Conservation (phyloP, 2,113 vertebrate species). For the Antidorcas marsupialis region DNA sequence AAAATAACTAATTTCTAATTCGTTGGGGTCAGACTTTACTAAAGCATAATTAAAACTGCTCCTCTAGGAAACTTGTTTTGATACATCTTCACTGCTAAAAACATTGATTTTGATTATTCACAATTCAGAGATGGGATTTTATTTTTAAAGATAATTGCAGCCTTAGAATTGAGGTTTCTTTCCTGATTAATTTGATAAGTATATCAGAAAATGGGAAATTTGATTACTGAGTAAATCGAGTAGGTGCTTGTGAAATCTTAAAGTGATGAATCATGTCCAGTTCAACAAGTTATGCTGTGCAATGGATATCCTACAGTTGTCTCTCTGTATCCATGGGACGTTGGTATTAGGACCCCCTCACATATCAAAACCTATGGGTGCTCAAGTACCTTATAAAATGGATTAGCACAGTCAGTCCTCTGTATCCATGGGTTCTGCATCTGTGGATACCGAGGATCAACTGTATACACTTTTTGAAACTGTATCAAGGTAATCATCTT, state of each 20-base stretch:
- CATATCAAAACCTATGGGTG: not conserved
- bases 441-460: not conserved
- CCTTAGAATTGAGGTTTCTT: constrained; percentile 4
- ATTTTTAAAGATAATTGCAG: constrained; percentile 12
- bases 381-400: not conserved
- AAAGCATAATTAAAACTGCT: constrained; percentile 39
- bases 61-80: not conserved
- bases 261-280: not conserved
- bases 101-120: not conserved
- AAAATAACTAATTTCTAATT: constrained; percentile 35
- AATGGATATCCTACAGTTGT: not conserved
- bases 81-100: constrained; percentile 21
- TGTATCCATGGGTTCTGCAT: not conserved
- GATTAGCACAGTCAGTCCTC: not conserved
- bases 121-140: constrained; percentile 9
- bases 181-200: constrained; percentile 16
- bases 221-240: constrained; percentile 10
- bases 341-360: not conserved
- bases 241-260: not conserved
- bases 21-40: not conserved
- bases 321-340: not conserved
- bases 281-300: not conserved
- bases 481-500: not conserved
- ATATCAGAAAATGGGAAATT: constrained; percentile 5
- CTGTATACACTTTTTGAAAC: not conserved